Evolutionary conservation across 1,140 invertebrate genomes (phyloP), one percentile per base, ranked within the genome.

Genomic region (Thereuonema tuberculata): DNA sequence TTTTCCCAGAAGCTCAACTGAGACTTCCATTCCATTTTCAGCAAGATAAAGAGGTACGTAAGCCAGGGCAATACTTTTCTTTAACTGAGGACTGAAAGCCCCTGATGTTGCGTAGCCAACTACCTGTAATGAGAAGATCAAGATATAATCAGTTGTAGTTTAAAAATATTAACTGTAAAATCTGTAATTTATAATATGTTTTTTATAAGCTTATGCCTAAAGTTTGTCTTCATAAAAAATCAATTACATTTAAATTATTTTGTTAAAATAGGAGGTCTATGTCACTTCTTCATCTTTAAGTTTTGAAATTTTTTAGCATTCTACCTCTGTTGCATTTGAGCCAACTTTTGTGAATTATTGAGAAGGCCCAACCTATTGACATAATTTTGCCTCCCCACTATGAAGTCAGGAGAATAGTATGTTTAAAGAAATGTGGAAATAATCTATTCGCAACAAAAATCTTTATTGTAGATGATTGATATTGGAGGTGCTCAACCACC

Each of bases 81-180:
- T 54, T 1, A 70, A 61, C 17, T 65, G 61, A 55, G 65, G 66
- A 9, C 70, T 70, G 56, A 64, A 74, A 47, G 64, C 63, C 2
- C 72, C 72, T 29, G 72, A 74, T 2, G 72, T 74, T 2, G 69
- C 71, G 58, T 67, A 67, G 2, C 72, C 72, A 14, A 74, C 69
- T 26, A 72, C 70, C 67, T 72, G 49, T 54, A 43, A 12, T 43
- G 37, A n/a, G 37, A n/a, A 12, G 37, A n/a, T 9, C n/a, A 43
- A 43, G n/a, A 9, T 43, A 43, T n/a, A 43, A 43, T n/a, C n/a
- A 43, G 37, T n/a, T 12, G 9, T 43, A n/a, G n/a, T n/a, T n/a
- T 12, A 43, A 43, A 9, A 9, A 43, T 43, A 43, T 12, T 43
- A 12, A 43, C 9, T n/a, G n/a, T 43, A n/a, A 9, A 12, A n/a